A percentile compares a stretch with the other conserved stretches of the same genome.
These are phyloP conservation scores for Zophobas morio DNA, from an alignment of 1,140 invertebrate species.

Conservation along the genomic window DNA sequence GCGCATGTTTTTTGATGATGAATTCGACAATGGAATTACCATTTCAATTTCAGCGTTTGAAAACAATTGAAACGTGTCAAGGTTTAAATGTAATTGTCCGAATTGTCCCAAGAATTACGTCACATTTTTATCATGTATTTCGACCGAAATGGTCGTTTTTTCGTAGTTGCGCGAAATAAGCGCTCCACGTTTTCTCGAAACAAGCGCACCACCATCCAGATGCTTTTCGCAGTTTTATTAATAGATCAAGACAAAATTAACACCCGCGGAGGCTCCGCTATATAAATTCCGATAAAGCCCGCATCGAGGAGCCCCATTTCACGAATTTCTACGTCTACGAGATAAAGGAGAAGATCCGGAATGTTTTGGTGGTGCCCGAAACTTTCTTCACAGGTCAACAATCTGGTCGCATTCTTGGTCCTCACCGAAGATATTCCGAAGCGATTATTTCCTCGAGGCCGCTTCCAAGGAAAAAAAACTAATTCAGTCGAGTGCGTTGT, in stretches of 20 bases:
- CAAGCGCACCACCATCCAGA: not conserved
- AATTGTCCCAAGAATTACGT: slow-evolving; percentile 1
- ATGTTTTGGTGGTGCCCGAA: slow-evolving; percentile 30
- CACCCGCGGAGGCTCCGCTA: not conserved
- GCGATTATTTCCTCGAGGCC: slow-evolving; percentile 32
- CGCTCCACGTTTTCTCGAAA: not conserved
- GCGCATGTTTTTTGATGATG: slow-evolving; percentile 2
- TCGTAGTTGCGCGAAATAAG: not conserved
- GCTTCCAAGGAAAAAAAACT: slow-evolving; percentile 6
- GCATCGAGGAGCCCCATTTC: not conserved
- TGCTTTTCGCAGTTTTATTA: slow-evolving; percentile 15
- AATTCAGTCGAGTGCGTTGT: slow-evolving; percentile 31
- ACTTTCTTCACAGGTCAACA: slow-evolving; percentile 40
- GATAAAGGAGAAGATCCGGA: slow-evolving; percentile 4
- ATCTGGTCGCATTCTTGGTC: slow-evolving; percentile 39
- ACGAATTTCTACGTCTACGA: not conserved
- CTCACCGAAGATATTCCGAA: slow-evolving; percentile 28
- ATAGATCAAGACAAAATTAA: slow-evolving; percentile 31
- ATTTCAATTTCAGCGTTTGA: slow-evolving; percentile 22
- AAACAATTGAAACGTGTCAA: slow-evolving; percentile 38
- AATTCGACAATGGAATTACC: slow-evolving; percentile 12
- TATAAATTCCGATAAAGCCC: slow-evolving; percentile 10
- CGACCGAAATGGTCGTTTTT: not conserved
- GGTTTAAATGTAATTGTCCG: slow-evolving; percentile 22
- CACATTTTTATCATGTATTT: slow-evolving; percentile 3